phyloP scores from a whole-genome alignment of 2,113 vertebrate genomes.

The Peucedramus taeniatus region DNA sequence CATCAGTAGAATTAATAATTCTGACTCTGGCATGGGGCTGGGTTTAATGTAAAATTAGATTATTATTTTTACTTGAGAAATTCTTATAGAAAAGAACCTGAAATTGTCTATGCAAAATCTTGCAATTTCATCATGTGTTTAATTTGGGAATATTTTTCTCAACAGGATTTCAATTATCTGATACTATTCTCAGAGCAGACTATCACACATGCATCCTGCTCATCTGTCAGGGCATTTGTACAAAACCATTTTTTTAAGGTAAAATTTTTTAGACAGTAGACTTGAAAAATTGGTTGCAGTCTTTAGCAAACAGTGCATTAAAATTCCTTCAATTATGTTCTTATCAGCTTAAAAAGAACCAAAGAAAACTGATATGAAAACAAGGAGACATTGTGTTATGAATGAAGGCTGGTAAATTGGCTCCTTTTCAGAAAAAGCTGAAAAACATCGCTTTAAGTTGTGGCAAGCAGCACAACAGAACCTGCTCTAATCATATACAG shows the following conservation, averaged over 20 bases:
- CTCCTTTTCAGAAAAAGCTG: slow-evolving; percentile 67
- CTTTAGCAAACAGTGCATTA: slow-evolving; percentile 31
- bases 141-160: background rate
- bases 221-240: background rate
- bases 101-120: background rate
- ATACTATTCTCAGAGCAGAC: background rate
- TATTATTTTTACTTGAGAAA: background rate
- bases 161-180: background rate
- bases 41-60: background rate
- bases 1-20: background rate
- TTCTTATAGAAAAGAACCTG: background rate
- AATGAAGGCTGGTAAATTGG: slow-evolving; percentile 61
- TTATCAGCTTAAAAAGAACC: slow-evolving; percentile 54
- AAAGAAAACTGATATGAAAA: slow-evolving; percentile 56
- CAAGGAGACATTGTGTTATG: slow-evolving; percentile 52
- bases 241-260: background rate
- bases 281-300: slow-evolving; percentile 21
- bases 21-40: background rate
- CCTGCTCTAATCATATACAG: slow-evolving; percentile 84
- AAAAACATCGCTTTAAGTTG: slow-evolving; percentile 55
- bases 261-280: background rate
- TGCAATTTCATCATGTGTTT: background rate
- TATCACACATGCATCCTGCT: background rate
- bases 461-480: slow-evolving; percentile 70
- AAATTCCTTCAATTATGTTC: slow-evolving; percentile 29